A percentile compares a stretch with the other conserved stretches of the same genome.
These are phyloP conservation scores for Neolamprologus sp. DNA, from an alignment of 2,113 vertebrate species.

Conservation along the genomic window DNA sequence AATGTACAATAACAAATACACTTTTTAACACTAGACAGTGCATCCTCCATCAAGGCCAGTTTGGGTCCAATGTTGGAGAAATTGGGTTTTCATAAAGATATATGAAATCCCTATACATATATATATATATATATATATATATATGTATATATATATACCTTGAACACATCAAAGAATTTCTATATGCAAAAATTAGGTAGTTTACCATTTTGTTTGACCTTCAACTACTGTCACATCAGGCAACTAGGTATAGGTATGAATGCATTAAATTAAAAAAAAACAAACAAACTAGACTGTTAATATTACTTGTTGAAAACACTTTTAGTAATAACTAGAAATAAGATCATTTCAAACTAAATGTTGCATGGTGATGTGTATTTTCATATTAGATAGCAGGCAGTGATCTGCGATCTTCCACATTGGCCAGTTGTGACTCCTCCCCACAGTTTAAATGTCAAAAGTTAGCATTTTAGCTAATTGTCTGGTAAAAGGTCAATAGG, in stretches of 20 bases:
- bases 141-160: accelerated
- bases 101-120: neutral
- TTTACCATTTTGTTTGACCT: neutral
- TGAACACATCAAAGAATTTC: neutral
- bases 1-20: neutral
- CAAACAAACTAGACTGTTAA: neutral
- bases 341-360: neutral
- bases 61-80: neutral
- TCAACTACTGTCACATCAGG: neutral
- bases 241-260: neutral
- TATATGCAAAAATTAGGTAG: neutral
- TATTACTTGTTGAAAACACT: neutral
- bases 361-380: neutral
- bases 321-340: neutral
- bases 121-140: neutral
- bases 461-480: constrained; percentile 54
- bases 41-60: neutral
- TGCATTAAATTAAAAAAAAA: neutral
- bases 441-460: constrained; percentile 47
- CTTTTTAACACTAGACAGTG: neutral
- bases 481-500: constrained; percentile 58
- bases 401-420: neutral
- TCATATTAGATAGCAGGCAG: neutral
- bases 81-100: neutral
- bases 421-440: constrained; percentile 16